Percentiles rank a stretch among this genome's conserved stretches.
Conservation (phyloP, 2,888 invertebrate genomes). For the Agrotis exclamationis region DNA sequence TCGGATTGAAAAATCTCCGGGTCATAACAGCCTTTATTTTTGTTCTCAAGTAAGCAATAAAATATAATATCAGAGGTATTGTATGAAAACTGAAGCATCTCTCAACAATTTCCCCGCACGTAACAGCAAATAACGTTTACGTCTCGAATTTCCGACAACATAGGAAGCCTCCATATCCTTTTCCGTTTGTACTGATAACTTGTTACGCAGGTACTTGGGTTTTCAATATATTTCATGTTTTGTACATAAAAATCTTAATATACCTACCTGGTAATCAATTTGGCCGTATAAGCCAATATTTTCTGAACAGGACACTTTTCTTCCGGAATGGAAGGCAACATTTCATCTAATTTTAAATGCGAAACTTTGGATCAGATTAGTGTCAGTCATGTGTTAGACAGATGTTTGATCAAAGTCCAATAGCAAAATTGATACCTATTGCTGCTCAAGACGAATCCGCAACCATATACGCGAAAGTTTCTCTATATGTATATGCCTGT, state of each 20-base stretch:
- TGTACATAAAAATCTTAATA: neutral
- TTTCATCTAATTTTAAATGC: too few species aligned
- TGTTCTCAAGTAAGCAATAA: constrained; percentile 23
- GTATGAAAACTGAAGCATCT: constrained; percentile 42
- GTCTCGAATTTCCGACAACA: constrained; percentile 49
- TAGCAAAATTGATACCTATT: neutral
- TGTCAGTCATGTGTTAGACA: too few species aligned
- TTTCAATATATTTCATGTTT: constrained; percentile 20
- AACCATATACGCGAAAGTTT: too few species aligned
- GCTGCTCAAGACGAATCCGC: too few species aligned
- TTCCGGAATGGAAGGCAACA: too few species aligned
- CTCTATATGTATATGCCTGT: too few species aligned
- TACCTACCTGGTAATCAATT: neutral
- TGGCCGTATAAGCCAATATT: neutral
- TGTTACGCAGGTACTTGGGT: constrained; percentile 17
- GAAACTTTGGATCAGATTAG: too few species aligned
- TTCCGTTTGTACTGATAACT: constrained; percentile 32
- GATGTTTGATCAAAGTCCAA: neutral
- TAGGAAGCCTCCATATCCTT: constrained; percentile 48
- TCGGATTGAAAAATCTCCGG: neutral
- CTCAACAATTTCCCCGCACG: constrained; percentile 49
- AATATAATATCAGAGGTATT: constrained; percentile 33
- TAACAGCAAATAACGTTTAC: constrained; percentile 49
- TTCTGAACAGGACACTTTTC: neutral
- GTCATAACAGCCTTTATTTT: neutral